Conservation (phyloP, 1,140 invertebrate genomes). For the Musca vetustissima region DNA sequence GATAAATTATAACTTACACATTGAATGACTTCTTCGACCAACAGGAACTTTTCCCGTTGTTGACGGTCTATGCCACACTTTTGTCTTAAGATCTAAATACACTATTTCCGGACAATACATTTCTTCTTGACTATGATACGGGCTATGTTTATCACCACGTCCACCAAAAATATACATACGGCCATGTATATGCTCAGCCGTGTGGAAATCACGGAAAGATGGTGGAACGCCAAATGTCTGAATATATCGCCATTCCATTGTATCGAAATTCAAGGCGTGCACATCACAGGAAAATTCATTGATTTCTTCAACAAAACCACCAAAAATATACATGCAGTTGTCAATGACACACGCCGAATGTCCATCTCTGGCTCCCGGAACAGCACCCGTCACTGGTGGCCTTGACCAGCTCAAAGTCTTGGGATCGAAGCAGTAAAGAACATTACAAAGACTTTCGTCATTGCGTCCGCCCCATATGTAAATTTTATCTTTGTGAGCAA, state of each 20-base stretch:
- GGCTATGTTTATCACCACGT: slow-evolving; percentile 68
- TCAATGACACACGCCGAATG: slow-evolving; percentile 83
- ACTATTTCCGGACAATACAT: slow-evolving; percentile 77
- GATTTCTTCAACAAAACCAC: slow-evolving; percentile 79
- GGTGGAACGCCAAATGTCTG: slow-evolving; percentile 65
- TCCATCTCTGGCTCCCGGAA: slow-evolving; percentile 82
- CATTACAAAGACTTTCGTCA: slow-evolving; percentile 77
- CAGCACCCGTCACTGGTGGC: slow-evolving; percentile 65
- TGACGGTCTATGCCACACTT: slow-evolving; percentile 68
- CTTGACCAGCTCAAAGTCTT: slow-evolving; percentile 67
- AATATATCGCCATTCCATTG: slow-evolving; percentile 70
- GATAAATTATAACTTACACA: slow-evolving; percentile 66
- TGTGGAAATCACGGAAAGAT: slow-evolving; percentile 83
- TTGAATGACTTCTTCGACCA: slow-evolving; percentile 84
- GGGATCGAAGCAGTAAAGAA: slow-evolving; percentile 79
- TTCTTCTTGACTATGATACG: slow-evolving; percentile 68
- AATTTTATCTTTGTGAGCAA: slow-evolving; percentile 70
- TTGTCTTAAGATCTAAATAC: slow-evolving; percentile 71
- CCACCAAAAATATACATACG: slow-evolving; percentile 89
- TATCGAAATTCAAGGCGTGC: slow-evolving; percentile 73
- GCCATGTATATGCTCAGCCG: slow-evolving; percentile 71
- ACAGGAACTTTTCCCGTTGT: slow-evolving; percentile 63
- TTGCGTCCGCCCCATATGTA: slow-evolving; percentile 92
- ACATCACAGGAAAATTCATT: slow-evolving; percentile 81
- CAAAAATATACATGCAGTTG: slow-evolving; percentile 87